Conservation (phyloP, 2,113 vertebrate genomes). For the Chionomys nivalis region DNA sequence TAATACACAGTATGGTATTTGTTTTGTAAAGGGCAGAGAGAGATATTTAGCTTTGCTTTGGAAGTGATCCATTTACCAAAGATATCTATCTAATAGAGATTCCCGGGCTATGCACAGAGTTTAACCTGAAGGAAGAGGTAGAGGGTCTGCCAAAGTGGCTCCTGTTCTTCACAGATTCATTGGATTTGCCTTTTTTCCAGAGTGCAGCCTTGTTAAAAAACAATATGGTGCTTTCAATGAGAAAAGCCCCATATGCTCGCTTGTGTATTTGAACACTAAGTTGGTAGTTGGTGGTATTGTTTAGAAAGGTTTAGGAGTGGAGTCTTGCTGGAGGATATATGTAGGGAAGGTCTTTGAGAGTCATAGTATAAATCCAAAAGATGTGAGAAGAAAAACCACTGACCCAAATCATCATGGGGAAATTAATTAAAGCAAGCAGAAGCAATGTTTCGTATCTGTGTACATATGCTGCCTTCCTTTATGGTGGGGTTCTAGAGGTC, state of each 20-base stretch:
- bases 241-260: not conserved
- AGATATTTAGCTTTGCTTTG: slow-evolving; percentile 6
- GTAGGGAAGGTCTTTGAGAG: not conserved
- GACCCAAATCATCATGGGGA: not conserved
- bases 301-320: not conserved
- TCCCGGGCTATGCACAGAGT: not conserved
- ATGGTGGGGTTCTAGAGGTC: not conserved
- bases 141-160: not conserved
- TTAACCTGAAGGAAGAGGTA: not conserved
- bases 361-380: not conserved
- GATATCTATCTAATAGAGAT: not conserved
- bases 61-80: not conserved
- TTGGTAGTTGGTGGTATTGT: not conserved
- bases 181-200: not conserved
- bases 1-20: not conserved
- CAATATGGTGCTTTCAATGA: not conserved
- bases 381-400: not conserved
- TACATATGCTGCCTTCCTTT: not conserved
- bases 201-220: not conserved
- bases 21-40: not conserved
- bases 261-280: not conserved
- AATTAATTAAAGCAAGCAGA: not conserved
- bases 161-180: not conserved
- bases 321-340: not conserved
- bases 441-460: not conserved